phyloP scores from a whole-genome alignment of 1,140 invertebrate species.

The Atta colombica region DNA sequence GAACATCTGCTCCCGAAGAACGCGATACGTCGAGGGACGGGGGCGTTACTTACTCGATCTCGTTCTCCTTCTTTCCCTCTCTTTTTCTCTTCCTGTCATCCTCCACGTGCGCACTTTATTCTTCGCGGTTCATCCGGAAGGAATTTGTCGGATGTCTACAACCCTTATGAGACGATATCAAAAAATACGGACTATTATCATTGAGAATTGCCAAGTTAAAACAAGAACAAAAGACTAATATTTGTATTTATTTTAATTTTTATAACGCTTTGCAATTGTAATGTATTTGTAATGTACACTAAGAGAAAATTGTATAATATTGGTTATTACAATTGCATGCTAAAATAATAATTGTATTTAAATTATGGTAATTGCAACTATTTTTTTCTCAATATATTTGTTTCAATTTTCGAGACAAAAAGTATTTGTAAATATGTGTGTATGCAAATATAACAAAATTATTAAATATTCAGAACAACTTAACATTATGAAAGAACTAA shows the following conservation, averaged over 20 bases:
- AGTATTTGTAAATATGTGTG: neutral
- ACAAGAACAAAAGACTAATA: neutral
- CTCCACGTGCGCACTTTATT: conserved; percentile 34
- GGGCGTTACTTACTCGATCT: conserved; percentile 64
- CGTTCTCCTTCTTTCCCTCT: neutral
- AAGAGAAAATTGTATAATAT: no score
- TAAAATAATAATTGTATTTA: no score
- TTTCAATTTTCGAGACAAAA: neutral
- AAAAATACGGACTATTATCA: neutral
- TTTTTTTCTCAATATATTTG: neutral
- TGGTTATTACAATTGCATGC: no score
- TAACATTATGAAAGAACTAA: neutral
- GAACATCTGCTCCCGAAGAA: conserved; percentile 69
- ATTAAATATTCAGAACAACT: neutral
- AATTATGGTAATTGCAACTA: no score
- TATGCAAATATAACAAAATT: neutral
- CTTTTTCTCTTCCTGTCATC: neutral
- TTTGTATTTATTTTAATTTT: neutral
- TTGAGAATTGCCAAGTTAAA: neutral
- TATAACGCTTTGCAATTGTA: neutral
- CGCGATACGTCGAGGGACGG: conserved; percentile 68
- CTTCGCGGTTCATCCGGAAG: conserved; percentile 13
- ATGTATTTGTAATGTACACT: neutral
- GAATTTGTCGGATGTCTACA: conserved; percentile 1
- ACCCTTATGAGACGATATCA: neutral